Evolutionary conservation across 64 coral and sea anemone genomes (phyloP).

Genomic region (Anthopleura sola): DNA sequence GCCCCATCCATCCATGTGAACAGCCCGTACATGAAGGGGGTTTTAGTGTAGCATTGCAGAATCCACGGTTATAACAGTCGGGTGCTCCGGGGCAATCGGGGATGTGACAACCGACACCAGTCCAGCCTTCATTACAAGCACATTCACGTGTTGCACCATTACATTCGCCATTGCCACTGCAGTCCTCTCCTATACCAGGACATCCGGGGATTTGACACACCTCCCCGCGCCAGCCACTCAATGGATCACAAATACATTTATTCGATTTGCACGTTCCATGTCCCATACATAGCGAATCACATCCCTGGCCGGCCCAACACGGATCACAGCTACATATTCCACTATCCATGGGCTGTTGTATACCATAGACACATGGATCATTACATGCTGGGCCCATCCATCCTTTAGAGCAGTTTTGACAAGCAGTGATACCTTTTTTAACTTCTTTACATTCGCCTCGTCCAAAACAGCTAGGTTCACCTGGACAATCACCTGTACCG

Average conservation of each 20-base stretch:
- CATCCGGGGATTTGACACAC: constrained; percentile 92
- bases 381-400: constrained; percentile 91
- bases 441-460: constrained; percentile 69
- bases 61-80: constrained; percentile 67
- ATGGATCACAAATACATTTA: constrained; percentile 62
- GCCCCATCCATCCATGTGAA: constrained; percentile 75
- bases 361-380: constrained; percentile 77
- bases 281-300: constrained; percentile 76
- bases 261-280: constrained; percentile 41
- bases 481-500: constrained; percentile 69
- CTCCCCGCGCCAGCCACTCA: constrained; percentile 82
- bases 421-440: constrained; percentile 30
- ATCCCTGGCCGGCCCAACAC: constrained; percentile 79
- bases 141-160: constrained; percentile 83
- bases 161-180: constrained; percentile 80
- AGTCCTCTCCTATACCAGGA: constrained; percentile 78
- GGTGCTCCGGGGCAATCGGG: constrained; percentile 90
- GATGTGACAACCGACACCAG: constrained; percentile 73
- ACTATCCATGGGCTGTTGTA: constrained; percentile 86
- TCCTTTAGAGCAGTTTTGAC: constrained; percentile 73
- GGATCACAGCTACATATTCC: constrained; percentile 80
- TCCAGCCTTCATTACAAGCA: constrained; percentile 74
- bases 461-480: constrained; percentile 74
- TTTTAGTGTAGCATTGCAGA: constrained; percentile 56
- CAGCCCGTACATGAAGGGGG: constrained; percentile 78